Evolutionary conservation across 2,888 invertebrate species (phyloP).

Genomic region (Tipula helvola): DNA sequence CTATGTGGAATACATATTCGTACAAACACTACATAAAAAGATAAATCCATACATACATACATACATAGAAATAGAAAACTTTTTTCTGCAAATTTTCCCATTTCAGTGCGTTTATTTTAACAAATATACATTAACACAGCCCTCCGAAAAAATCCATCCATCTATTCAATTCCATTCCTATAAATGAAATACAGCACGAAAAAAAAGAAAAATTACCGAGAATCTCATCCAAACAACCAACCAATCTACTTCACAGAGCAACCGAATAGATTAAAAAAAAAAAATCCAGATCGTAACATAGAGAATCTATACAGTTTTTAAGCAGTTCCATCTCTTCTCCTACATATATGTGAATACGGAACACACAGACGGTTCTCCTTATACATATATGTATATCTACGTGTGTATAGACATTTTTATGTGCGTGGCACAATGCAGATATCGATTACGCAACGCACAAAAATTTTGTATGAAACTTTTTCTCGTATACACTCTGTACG

Average conservation of each 20-base stretch:
- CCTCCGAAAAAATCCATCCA: not conserved
- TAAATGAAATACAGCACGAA: not conserved
- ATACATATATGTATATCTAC: not conserved
- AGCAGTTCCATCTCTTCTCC: not conserved
- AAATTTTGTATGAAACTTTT: not conserved
- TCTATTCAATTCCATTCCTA: not conserved
- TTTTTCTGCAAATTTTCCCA: not conserved
- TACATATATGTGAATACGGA: not conserved
- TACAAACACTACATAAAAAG: not conserved
- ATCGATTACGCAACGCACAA: constrained; percentile 10
- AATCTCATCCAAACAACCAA: not conserved
- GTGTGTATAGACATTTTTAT: not conserved
- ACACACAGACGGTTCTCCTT: not conserved
- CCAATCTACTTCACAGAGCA: not conserved
- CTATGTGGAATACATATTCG: not conserved
- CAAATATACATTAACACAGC: not conserved
- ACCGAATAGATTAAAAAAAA: not conserved
- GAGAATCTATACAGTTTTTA: not conserved
- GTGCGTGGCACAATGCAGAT: constrained; percentile 11
- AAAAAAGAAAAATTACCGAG: not conserved
- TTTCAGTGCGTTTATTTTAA: not conserved
- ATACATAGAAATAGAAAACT: not conserved
- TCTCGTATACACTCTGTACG: not conserved
- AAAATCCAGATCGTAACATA: not conserved
- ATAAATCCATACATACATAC: not conserved